These are phyloP conservation scores for Rhea pennata DNA, from an alignment of 2,113 vertebrate species.

Conservation along the genomic window DNA sequence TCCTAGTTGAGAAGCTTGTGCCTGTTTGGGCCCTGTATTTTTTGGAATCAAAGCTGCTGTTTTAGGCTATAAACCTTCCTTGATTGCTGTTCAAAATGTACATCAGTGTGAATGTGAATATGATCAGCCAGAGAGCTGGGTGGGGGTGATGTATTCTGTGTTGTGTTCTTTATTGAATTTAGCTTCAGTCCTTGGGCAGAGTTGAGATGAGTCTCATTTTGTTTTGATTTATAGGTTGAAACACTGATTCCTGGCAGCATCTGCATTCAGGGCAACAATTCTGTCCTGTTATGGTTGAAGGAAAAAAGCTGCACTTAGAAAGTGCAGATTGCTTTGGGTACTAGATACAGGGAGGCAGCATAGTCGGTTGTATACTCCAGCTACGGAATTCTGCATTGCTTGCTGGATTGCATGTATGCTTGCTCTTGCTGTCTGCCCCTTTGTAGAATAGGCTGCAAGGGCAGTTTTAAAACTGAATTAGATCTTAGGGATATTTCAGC, in stretches of 20 bases:
- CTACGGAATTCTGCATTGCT: not conserved
- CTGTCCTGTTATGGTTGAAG: not conserved
- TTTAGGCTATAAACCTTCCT: not conserved
- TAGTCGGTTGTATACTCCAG: not conserved
- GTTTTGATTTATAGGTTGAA: not conserved
- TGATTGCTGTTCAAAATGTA: not conserved
- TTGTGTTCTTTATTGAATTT: not conserved
- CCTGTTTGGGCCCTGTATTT: not conserved
- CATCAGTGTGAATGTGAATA: accelerated
- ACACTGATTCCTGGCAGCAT: not conserved
- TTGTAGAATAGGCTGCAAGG: not conserved
- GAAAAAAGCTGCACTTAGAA: not conserved
- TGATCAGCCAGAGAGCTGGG: not conserved
- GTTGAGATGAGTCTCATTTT: not conserved
- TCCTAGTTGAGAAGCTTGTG: not conserved
- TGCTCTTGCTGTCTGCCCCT: not conserved
- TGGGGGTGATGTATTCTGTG: accelerated
- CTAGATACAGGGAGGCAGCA: too few relatives aligned
- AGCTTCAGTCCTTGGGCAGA: not conserved
- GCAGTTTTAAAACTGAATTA: not conserved
- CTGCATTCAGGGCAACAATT: not conserved
- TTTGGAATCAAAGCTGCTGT: not conserved
- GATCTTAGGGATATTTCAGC: not conserved
- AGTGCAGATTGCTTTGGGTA: not conserved
- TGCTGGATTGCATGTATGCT: not conserved